Percentiles rank a stretch among this genome's conserved stretches.
These are phyloP conservation scores for Chamaea fasciata DNA, from an alignment of 2,113 vertebrate genomes.

Conservation along the genomic window DNA sequence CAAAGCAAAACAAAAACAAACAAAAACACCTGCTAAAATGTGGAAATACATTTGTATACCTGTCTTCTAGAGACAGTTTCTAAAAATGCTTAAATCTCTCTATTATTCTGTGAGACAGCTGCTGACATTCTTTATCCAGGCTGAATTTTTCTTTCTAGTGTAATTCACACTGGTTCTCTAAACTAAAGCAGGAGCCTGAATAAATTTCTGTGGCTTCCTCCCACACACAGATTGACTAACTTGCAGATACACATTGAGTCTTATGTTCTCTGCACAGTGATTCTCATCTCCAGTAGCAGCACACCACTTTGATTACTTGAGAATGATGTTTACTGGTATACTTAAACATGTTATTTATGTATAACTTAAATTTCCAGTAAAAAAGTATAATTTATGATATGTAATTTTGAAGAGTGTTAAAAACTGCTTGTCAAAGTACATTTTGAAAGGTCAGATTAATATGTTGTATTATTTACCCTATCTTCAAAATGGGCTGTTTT, in stretches of 20 bases:
- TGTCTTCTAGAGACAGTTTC: not conserved
- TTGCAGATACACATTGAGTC: not conserved
- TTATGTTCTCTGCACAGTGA: not conserved
- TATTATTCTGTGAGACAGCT: constrained; percentile 1
- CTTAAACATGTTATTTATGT: not conserved
- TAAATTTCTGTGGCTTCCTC: constrained; percentile 32
- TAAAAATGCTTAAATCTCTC: not conserved
- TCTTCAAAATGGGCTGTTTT: not conserved
- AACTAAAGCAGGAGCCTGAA: constrained; percentile 12
- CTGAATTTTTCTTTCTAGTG: not conserved
- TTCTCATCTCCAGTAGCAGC: not conserved
- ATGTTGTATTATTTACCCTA: constrained; percentile 19
- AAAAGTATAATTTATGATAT: constrained; percentile 30
- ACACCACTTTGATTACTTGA: not conserved
- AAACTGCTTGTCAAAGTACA: not conserved
- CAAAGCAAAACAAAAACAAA: not conserved
- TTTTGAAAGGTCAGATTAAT: constrained; percentile 4
- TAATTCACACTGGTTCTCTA: constrained; percentile 7
- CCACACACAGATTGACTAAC: not conserved
- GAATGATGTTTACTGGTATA: not conserved
- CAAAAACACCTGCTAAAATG: not conserved
- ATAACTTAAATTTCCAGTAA: not conserved
- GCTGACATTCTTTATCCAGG: not conserved
- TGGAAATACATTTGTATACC: not conserved
- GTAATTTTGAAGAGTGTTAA: constrained; percentile 35